Percentiles rank a stretch among this genome's conserved stretches.
Conservation (phyloP, 2,113 vertebrate species). For the Apeltes quadracus region DNA sequence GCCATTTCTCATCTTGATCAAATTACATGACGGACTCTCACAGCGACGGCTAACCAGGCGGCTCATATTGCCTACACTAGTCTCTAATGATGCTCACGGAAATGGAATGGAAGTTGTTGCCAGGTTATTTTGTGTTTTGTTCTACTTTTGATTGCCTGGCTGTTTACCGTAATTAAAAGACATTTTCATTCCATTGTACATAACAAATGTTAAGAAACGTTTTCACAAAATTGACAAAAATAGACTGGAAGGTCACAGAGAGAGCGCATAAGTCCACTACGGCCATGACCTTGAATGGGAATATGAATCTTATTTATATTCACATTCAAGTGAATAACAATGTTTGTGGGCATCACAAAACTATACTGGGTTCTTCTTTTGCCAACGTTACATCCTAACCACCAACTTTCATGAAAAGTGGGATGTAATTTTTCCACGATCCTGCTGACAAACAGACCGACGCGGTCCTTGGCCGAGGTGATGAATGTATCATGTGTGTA, state of each 20-base stretch:
- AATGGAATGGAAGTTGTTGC: background rate
- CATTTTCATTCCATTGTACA: background rate
- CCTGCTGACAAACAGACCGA: background rate
- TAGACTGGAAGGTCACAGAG: background rate
- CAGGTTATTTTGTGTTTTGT: background rate
- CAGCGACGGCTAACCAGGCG: slow-evolving; percentile 57
- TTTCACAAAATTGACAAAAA: background rate
- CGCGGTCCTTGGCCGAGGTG: background rate
- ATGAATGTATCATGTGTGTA: no score
- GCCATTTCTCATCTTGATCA: slow-evolving; percentile 45
- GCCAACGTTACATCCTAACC: background rate
- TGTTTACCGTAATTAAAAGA: slow-evolving; percentile 9
- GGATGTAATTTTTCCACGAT: background rate
- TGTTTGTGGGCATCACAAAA: background rate
- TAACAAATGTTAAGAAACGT: no score
- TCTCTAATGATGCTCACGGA: slow-evolving; percentile 60
- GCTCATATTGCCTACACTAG: slow-evolving; percentile 39
- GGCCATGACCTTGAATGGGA: background rate
- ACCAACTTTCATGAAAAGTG: background rate
- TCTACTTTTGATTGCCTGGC: background rate
- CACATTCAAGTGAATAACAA: background rate
- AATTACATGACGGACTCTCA: slow-evolving; percentile 64
- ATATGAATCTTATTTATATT: background rate
- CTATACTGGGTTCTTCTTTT: background rate
- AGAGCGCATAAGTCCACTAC: background rate